Evolutionary conservation across 2,113 vertebrate species (phyloP).

Genomic region (Macroglossus sobrinus): DNA sequence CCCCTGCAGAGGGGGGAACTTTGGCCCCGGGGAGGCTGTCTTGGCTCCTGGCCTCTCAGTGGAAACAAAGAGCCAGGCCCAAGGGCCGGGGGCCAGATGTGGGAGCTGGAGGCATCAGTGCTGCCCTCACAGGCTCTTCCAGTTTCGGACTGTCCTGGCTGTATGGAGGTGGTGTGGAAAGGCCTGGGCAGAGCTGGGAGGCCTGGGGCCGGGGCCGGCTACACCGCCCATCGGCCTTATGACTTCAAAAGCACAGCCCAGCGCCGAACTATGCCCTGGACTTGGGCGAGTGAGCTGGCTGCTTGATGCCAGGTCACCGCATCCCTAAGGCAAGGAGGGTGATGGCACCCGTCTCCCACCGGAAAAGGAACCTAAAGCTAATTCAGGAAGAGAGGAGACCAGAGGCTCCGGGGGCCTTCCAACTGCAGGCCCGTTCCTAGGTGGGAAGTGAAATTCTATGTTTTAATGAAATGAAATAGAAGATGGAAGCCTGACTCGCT

Average conservation of each 20-base stretch:
- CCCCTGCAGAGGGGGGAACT: fast-evolving
- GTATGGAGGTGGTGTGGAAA: background rate
- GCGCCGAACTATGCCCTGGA: background rate
- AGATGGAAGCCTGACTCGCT: background rate
- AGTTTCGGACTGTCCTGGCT: fast-evolving
- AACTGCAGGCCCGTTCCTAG: background rate
- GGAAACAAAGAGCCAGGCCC: background rate
- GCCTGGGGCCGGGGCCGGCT: background rate
- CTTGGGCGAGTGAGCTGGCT: background rate
- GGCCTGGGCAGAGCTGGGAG: background rate
- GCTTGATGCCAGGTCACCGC: too few species aligned
- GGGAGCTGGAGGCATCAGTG: background rate
- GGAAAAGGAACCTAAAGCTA: fast-evolving
- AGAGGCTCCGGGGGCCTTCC: background rate
- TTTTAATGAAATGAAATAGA: background rate
- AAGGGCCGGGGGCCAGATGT: background rate
- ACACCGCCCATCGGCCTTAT: background rate
- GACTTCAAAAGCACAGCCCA: background rate
- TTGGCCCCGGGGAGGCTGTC: background rate
- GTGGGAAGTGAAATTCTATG: background rate
- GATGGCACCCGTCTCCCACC: background rate
- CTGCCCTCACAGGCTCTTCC: background rate
- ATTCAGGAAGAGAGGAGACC: background rate
- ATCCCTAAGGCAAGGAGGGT: background rate
- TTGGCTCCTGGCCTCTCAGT: background rate